Evolutionary conservation across 2,113 vertebrate species (phyloP), one percentile per base, ranked within the genome.

Genomic region (Sturnira hondurensis): DNA sequence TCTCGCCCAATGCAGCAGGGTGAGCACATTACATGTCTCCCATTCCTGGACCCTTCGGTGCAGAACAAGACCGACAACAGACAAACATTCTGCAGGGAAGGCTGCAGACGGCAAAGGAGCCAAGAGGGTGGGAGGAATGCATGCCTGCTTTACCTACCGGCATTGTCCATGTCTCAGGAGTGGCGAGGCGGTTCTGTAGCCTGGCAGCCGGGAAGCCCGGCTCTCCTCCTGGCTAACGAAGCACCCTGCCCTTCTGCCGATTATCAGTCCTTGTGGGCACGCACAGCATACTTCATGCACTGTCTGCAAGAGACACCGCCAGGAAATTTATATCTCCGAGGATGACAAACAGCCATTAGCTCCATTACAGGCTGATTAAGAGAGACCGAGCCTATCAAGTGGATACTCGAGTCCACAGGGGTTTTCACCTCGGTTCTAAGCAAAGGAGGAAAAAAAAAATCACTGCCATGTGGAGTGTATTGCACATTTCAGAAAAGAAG

Each of bases 341-440:
- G 98, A 99, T 98, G 99, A 99, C 98, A 99, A 98, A 99, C 98
- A 98, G 98, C 98, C 98, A 99, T 98, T 99, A 99, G 98, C 98
- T 99, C 98, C 98, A 99, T 99, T 98, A 98, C 97, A 97, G 98
- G 98, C 98, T 98, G 98, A 98, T 98, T 98, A 98, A 98, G 97
- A 98, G 97, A 98, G 96, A 98, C 97, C 11, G 97, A 98, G 98
- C 98, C 98, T 98, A 99, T 98, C 98, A 98, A 98, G 98, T 98
- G 97, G 98, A 98, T 98, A 98, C 98, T 98, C 97, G 97, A 98
- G 98, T 98, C 98, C 97, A 80, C 97, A 86, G 97, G 97, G 97
- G 98, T 97, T 98, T 98, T 97, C 97, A 98, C 97, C 97, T 98
- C 98, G 98, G 97, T 97, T 98, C 96, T 97, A 78, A 97, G 97